Percentiles rank a stretch among this genome's conserved stretches.
Evolutionary conservation across 1,140 invertebrate genomes (phyloP).

Genomic region (Drosophila tsacasi): DNA sequence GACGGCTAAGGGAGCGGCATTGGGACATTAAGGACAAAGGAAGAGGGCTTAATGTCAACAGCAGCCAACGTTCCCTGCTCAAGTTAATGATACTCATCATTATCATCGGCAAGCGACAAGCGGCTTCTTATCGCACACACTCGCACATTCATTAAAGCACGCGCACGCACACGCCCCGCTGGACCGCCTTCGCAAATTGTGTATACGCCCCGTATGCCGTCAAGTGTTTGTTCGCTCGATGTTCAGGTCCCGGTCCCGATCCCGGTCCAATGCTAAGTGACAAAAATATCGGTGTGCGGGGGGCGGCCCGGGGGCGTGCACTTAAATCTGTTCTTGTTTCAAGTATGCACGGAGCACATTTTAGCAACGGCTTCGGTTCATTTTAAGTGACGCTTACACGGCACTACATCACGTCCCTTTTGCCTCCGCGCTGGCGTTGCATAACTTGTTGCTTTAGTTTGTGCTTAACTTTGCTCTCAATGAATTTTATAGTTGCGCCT

Average conservation of each 20-base stretch:
- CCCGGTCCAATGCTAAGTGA: slow-evolving; percentile 53
- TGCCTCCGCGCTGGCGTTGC: slow-evolving; percentile 7
- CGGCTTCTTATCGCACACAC: slow-evolving; percentile 56
- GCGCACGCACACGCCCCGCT: slow-evolving; percentile 59
- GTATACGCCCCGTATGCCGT: slow-evolving; percentile 61
- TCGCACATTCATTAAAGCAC: slow-evolving; percentile 71
- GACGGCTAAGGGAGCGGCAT: not conserved
- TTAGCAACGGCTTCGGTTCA: slow-evolving; percentile 63
- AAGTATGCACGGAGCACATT: slow-evolving; percentile 71
- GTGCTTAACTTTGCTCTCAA: slow-evolving; percentile 80
- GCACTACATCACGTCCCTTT: slow-evolving; percentile 52
- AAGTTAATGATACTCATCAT: slow-evolving; percentile 81
- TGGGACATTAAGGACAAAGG: slow-evolving; percentile 33
- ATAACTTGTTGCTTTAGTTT: slow-evolving; percentile 74
- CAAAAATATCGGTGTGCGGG: slow-evolving; percentile 65
- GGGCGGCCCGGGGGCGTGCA: slow-evolving; percentile 36
- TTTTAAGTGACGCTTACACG: slow-evolving; percentile 79
- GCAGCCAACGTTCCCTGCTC: slow-evolving; percentile 34
- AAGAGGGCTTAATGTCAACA: slow-evolving; percentile 64
- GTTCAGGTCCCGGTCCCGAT: slow-evolving; percentile 19
- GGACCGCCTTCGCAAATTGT: slow-evolving; percentile 51
- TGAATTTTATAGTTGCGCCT: slow-evolving; percentile 79
- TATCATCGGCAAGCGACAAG: slow-evolving; percentile 44
- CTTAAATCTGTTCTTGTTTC: slow-evolving; percentile 78
- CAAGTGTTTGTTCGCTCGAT: slow-evolving; percentile 66